phyloP scores from a whole-genome alignment of 2,113 vertebrate genomes.

The Pan troglodytes region DNA sequence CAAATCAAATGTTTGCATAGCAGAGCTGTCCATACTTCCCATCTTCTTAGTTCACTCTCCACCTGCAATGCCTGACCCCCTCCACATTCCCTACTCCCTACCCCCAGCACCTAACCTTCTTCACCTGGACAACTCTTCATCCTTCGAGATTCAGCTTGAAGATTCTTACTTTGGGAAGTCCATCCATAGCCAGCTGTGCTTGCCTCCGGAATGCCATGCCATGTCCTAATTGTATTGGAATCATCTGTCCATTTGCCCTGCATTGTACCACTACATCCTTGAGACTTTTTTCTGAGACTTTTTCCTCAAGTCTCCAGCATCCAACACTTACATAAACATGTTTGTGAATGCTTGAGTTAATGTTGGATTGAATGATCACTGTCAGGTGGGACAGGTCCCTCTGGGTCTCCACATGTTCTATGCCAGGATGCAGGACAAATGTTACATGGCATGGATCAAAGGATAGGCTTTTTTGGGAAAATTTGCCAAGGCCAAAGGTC shows the following conservation, averaged over 20 bases:
- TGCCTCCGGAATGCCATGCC: neutral
- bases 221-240: neutral
- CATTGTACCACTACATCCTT: neutral
- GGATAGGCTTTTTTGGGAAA: neutral
- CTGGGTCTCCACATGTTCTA: neutral
- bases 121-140: neutral
- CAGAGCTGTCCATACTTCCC: neutral
- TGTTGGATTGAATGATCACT: neutral
- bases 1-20: neutral
- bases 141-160: neutral
- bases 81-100: neutral
- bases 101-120: neutral
- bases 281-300: neutral
- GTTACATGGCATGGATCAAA: neutral
- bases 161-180: neutral
- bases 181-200: neutral
- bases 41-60: neutral
- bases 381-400: neutral
- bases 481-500: neutral
- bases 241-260: neutral
- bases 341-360: neutral
- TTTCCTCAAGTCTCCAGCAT: neutral
- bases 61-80: neutral
- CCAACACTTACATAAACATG: neutral
- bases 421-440: neutral